phyloP scores from a whole-genome alignment of 2,888 invertebrate species.

The Drosophila pegasa region DNA sequence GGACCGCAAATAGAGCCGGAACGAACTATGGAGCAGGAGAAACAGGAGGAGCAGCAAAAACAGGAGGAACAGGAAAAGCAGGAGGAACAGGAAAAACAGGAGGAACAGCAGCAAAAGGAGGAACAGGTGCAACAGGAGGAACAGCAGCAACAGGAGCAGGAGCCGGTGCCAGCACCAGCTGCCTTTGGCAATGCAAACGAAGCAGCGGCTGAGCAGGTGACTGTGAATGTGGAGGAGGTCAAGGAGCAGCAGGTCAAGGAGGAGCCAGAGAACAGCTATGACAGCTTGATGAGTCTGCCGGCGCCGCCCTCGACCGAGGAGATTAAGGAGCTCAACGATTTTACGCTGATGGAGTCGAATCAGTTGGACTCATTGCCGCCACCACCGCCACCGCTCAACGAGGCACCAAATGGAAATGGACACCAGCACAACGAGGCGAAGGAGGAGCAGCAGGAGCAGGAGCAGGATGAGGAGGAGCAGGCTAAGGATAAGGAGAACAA shows the following conservation, averaged over 20 bases:
- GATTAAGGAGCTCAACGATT: constrained; percentile 83
- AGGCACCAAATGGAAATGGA: constrained; percentile 24
- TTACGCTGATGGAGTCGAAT: constrained; percentile 78
- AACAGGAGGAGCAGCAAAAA: background rate
- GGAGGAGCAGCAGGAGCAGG: background rate
- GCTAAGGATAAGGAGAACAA: background rate
- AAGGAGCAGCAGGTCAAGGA: background rate
- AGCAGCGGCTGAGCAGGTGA: background rate
- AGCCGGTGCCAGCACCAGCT: constrained; percentile 32
- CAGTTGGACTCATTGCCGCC: constrained; percentile 84
- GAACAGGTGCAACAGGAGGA: constrained; percentile 50
- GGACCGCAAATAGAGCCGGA: constrained; percentile 1
- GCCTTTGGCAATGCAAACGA: constrained; percentile 25
- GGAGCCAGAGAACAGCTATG: constrained; percentile 78
- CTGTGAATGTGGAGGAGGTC: constrained; percentile 2
- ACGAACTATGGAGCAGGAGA: constrained; percentile 50
- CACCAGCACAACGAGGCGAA: constrained; percentile 12
- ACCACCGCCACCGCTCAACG: constrained; percentile 81
- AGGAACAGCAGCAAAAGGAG: background rate
- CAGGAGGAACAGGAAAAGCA: constrained; percentile 22
- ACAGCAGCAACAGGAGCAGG: constrained; percentile 18
- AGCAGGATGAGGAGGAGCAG: background rate
- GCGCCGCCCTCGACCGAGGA: constrained; percentile 84
- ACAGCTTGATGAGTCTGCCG: constrained; percentile 84
- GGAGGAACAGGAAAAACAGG: constrained; percentile 56